Evolutionary conservation across 2,113 vertebrate genomes (phyloP), one percentile per base, ranked within the genome.

Genomic region (Micronycteris hirsuta): DNA sequence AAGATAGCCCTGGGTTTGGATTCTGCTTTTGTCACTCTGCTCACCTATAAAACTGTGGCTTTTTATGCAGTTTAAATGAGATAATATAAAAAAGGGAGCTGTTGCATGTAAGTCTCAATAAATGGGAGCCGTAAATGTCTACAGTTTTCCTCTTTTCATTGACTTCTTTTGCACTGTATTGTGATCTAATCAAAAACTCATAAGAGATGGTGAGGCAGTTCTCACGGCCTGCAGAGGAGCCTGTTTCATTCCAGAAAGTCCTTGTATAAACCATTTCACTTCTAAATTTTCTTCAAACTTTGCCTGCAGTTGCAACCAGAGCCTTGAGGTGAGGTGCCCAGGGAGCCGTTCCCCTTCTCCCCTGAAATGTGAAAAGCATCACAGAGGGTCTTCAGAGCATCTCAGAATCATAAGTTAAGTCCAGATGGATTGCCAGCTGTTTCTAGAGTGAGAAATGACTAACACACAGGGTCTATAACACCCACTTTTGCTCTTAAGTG

Each of bases 201-300:
- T 63, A 65, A 90, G 68, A 26, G n/a, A 36, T 2, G 12, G 33
- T 65, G 41, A 47, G 31, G 43, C 38, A 20, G 63, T 87, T 96
- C 76, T 52, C 61, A 1, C 56, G 38, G n/a, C 45, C n/a, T 83
- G 70, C 33, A 16, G 13, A 67, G 71, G 45, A 56, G 71, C 38
- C 47, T 67, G 14, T 87, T 86, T 87, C 28, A 73, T 71, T 65
- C 36, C 33, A 56, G 24, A 82, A 91, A 91, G 65, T 47, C 36
- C n/a, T 63, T 28, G 5, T n/a, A 17, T 83, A 73, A 87, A 61
- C 22, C n/a, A 76, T 90, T 47, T 22, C 4, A n/a, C 70, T 54
- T 84, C 56, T 41, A 70, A 67, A 49, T 95, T 93, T 41, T 78
- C 83, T 96, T 56, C 88, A 47, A 95, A 77, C 52, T 56, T 41